Conservation (phyloP, 2,113 vertebrate genomes). For the Aptenodytes forsteri region DNA sequence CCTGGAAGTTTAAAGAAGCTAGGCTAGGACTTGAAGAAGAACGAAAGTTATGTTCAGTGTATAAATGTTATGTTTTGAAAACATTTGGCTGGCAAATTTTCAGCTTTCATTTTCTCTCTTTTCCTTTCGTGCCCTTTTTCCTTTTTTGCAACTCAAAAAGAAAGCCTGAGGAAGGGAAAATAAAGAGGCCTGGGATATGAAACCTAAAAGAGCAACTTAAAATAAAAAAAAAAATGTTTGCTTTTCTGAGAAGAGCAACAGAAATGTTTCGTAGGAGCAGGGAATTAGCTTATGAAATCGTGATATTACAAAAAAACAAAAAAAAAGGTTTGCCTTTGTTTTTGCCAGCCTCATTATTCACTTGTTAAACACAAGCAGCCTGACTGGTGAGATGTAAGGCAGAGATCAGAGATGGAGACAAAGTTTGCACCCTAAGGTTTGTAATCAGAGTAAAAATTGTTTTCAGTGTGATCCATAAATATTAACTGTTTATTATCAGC, state of each 20-base stretch:
- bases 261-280: slow-evolving; percentile 6
- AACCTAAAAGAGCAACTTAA: slow-evolving; percentile 34
- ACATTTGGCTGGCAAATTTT: background rate
- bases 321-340: background rate
- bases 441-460: slow-evolving; percentile 1
- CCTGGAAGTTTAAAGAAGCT: background rate
- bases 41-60: background rate
- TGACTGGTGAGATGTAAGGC: background rate
- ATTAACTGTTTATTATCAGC: background rate
- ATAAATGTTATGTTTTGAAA: slow-evolving; percentile 4
- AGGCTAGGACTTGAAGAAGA: background rate
- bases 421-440: slow-evolving; percentile 1
- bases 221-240: background rate
- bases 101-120: slow-evolving; percentile 11
- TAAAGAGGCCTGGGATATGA: background rate
- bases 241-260: slow-evolving; percentile 3
- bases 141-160: background rate
- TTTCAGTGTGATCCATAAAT: background rate
- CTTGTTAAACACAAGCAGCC: background rate
- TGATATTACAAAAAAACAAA: background rate
- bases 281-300: background rate
- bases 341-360: background rate
- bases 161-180: slow-evolving; percentile 26
- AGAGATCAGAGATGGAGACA: slow-evolving; percentile 2
- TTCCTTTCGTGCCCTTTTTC: slow-evolving; percentile 3